Conservation (phyloP, 2,888 invertebrate genomes). For the Sminthurides aquaticus region DNA sequence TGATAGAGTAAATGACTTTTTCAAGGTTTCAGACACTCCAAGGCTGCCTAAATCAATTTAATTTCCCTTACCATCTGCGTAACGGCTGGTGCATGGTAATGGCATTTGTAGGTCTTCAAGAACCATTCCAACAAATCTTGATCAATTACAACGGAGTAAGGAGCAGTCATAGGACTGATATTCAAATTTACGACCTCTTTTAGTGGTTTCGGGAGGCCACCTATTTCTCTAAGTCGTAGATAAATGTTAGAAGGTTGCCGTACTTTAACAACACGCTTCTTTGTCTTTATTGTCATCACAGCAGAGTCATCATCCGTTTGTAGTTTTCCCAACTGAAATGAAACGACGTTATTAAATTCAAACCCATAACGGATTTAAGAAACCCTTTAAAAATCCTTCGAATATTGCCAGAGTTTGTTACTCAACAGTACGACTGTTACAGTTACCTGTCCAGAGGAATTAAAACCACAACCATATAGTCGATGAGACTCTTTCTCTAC, state of each 20-base stretch:
- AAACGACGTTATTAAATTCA: too few species aligned
- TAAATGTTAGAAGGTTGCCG: conserved; percentile 42
- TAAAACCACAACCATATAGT: conserved; percentile 41
- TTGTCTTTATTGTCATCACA: conserved; percentile 41
- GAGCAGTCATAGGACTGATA: conserved; percentile 30
- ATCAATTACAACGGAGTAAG: conserved; percentile 27
- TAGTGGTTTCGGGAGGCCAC: conserved; percentile 37
- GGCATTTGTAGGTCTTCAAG: conserved; percentile 33
- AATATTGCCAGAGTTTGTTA: too few species aligned
- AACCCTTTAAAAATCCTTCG: too few species aligned
- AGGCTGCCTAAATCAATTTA: too few species aligned
- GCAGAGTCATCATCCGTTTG: conserved; percentile 41
- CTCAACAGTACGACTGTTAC: too few species aligned
- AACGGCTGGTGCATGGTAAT: conserved; percentile 36
- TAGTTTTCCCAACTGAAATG: conserved; percentile 35
- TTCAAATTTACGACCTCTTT: conserved; percentile 33
- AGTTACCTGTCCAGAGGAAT: conserved; percentile 35
- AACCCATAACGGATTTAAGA: too few species aligned
- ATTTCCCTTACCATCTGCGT: conserved; percentile 30
- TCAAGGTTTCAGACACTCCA: too few species aligned
- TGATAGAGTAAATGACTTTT: too few species aligned
- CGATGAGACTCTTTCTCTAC: conserved; percentile 36
- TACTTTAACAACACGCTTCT: conserved; percentile 42
- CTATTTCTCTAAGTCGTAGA: conserved; percentile 38
- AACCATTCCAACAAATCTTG: conserved; percentile 41